phyloP scores from a whole-genome alignment of 2,113 vertebrate genomes.

The Pelmatolapia mariae region DNA sequence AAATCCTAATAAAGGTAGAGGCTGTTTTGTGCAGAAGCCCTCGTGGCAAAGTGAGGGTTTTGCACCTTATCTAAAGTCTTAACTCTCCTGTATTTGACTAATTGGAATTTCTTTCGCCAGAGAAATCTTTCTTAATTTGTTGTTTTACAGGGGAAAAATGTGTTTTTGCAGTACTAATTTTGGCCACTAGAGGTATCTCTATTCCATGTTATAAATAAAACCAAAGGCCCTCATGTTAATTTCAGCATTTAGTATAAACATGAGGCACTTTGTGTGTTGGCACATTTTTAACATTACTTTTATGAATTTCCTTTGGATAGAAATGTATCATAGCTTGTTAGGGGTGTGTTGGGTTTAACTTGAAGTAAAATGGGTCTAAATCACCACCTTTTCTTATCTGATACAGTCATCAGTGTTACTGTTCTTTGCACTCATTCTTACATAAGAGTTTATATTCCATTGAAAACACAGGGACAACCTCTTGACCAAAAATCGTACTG shows the following conservation, averaged over 20 bases:
- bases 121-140: background rate
- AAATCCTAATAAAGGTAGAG: background rate
- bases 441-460: background rate
- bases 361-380: background rate
- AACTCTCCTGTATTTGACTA: background rate
- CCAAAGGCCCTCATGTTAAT: background rate
- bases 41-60: background rate
- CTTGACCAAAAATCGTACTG: background rate
- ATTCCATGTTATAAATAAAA: background rate
- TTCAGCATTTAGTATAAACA: background rate
- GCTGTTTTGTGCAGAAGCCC: background rate
- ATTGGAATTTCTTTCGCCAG: background rate
- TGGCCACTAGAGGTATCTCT: background rate
- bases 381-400: background rate
- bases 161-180: background rate
- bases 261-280: background rate
- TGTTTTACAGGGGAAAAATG: rapidly evolving
- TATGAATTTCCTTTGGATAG: background rate
- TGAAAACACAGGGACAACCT: background rate
- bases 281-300: background rate
- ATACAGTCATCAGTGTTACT: background rate
- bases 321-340: background rate
- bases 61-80: background rate
- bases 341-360: background rate
- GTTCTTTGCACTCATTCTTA: background rate